phyloP scores from a whole-genome alignment of 2,888 invertebrate genomes.

The Eupithecia exiguata region DNA sequence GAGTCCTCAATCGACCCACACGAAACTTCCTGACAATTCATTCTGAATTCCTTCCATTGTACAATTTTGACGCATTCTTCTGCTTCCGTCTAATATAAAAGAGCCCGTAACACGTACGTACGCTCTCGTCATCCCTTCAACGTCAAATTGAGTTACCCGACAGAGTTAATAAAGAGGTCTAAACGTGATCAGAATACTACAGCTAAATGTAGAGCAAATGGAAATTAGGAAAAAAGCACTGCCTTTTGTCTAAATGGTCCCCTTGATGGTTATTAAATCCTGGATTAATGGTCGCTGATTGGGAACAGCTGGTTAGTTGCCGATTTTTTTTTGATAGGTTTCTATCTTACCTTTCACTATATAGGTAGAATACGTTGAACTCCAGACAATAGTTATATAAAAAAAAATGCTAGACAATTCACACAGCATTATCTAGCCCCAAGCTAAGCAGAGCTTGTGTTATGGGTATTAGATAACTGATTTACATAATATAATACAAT shows the following conservation, averaged over 20 bases:
- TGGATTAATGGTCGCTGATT: constrained; percentile 57
- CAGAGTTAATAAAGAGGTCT: constrained; percentile 75
- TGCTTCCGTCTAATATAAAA: constrained; percentile 53
- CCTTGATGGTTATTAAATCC: constrained; percentile 62
- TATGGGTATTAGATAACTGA: no score
- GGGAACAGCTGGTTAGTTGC: constrained; percentile 20
- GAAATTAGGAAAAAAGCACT: constrained; percentile 57
- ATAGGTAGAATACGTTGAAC: not conserved
- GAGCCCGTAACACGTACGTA: constrained; percentile 66
- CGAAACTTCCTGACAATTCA: constrained; percentile 8
- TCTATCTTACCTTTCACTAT: not conserved
- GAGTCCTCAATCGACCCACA: not conserved
- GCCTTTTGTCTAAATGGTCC: constrained; percentile 52
- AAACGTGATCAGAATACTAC: constrained; percentile 65
- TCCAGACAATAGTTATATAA: not conserved
- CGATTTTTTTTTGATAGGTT: not conserved
- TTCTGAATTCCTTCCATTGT: constrained; percentile 41
- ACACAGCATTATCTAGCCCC: no score
- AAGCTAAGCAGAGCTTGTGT: no score
- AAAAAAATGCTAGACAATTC: no score
- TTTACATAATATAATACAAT: no score
- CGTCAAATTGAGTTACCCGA: constrained; percentile 77
- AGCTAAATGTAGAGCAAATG: constrained; percentile 57
- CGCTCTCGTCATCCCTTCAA: constrained; percentile 74
- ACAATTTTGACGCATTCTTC: constrained; percentile 53